Evolutionary conservation across 2,797 vertebrate species (phyloP).

Genomic region (Ctenopoma kingsleyae): DNA sequence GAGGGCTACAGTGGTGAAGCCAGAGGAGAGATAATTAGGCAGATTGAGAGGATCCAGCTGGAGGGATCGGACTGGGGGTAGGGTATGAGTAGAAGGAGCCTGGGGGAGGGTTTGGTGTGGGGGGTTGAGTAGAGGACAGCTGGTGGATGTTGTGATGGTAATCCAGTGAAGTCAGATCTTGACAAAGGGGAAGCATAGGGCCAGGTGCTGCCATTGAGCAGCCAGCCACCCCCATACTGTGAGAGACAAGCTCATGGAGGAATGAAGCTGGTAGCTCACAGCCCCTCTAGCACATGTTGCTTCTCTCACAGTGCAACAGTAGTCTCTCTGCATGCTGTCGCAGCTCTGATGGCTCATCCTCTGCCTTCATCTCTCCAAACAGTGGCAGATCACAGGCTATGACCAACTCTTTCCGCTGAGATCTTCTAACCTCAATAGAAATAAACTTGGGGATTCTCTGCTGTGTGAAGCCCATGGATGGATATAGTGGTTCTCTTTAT

Average conservation of each 20-base stretch:
- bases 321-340: slow-evolving; percentile 48
- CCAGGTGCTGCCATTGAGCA: slow-evolving; percentile 90
- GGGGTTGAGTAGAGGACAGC: slow-evolving; percentile 83
- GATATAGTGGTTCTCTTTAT: slow-evolving; percentile 56
- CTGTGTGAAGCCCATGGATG: slow-evolving; percentile 28
- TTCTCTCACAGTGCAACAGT: slow-evolving; percentile 71
- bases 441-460: slow-evolving; percentile 33
- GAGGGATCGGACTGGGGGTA: slow-evolving; percentile 77
- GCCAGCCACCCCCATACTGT: slow-evolving; percentile 85
- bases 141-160: slow-evolving; percentile 93
- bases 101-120: slow-evolving; percentile 36
- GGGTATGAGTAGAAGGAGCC: slow-evolving; percentile 60
- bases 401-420: slow-evolving; percentile 43
- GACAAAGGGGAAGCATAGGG: slow-evolving; percentile 87
- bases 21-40: slow-evolving; percentile 87
- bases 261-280: slow-evolving; percentile 77
- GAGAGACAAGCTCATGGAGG: slow-evolving; percentile 85
- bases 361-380: slow-evolving; percentile 38
- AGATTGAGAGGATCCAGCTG: slow-evolving; percentile 88
- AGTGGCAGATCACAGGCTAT: slow-evolving; percentile 58
- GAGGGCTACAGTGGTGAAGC: slow-evolving; percentile 66
- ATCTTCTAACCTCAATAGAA: slow-evolving; percentile 34
- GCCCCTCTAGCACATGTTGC: slow-evolving; percentile 79
- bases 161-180: slow-evolving; percentile 88
- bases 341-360: slow-evolving; percentile 49